A percentile compares a stretch with the other conserved stretches of the same genome.
phyloP scores from a whole-genome alignment of 2,888 invertebrate species.

The Drosophila nr. perissopoda region DNA sequence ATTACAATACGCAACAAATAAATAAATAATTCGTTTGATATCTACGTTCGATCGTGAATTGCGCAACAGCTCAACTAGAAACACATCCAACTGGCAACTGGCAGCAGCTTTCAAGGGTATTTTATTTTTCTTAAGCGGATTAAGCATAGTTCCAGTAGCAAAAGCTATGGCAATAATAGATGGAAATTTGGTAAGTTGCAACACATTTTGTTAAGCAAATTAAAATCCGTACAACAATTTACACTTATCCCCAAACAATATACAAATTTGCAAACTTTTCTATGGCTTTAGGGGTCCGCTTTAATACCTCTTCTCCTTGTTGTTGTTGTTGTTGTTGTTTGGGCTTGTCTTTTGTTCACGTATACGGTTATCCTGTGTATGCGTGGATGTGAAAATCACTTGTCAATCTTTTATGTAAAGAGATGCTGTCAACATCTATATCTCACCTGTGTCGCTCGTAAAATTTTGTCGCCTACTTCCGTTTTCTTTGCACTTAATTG shows the following conservation, averaged over 20 bases:
- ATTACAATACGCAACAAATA: constrained; percentile 48
- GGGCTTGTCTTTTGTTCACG: not conserved
- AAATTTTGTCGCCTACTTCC: constrained; percentile 76
- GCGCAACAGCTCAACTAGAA: constrained; percentile 47
- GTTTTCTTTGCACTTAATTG: constrained; percentile 75
- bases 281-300: constrained; percentile 13
- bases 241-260: constrained; percentile 29
- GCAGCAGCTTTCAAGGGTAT: constrained; percentile 17
- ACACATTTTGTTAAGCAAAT: constrained; percentile 51
- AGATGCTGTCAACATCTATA: constrained; percentile 57
- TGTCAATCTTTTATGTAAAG: constrained; percentile 80
- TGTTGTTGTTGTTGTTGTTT: constrained; percentile 29
- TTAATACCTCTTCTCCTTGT: not conserved
- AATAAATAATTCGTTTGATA: constrained; percentile 29
- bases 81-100: constrained; percentile 18
- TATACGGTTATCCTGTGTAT: not conserved
- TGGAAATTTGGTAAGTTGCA: constrained; percentile 53
- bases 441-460: constrained; percentile 63
- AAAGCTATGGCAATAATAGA: constrained; percentile 55
- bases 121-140: constrained; percentile 43
- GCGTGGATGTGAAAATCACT: constrained; percentile 75
- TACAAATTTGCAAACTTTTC: constrained; percentile 46
- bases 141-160: constrained; percentile 40
- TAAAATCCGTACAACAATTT: constrained; percentile 42
- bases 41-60: constrained; percentile 30